Evolutionary conservation across 2,797 vertebrate species (phyloP).

Genomic region (Takifugu rubripes): DNA sequence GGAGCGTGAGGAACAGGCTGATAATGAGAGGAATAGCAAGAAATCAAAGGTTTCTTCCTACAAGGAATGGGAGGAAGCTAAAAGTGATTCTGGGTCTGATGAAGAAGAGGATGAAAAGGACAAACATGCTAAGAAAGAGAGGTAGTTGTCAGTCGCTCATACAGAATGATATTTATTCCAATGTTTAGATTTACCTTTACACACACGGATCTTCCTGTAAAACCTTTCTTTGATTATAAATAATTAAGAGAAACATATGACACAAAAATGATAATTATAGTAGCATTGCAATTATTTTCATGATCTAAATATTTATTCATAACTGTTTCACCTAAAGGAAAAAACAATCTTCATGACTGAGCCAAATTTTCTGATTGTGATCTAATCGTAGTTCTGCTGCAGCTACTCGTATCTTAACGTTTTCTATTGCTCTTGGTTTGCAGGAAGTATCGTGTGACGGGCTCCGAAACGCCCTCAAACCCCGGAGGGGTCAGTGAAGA

Average conservation of each 20-base stretch:
- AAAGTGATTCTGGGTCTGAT: conserved; percentile 81
- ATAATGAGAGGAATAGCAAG: conserved; percentile 75
- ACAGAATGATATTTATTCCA: not conserved
- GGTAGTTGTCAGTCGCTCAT: conserved; percentile 64
- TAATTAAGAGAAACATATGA: not conserved
- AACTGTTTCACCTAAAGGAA: not conserved
- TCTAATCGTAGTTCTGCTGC: no score
- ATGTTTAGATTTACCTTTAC: not conserved
- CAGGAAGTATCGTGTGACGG: conserved; percentile 90
- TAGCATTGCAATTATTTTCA: no score
- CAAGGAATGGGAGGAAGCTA: conserved; percentile 86
- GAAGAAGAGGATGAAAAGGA: conserved; percentile 72
- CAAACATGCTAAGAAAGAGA: conserved; percentile 77
- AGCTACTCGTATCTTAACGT: not conserved
- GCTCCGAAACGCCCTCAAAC: conserved; percentile 92
- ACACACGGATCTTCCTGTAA: not conserved
- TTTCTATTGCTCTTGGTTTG: conserved; percentile 14
- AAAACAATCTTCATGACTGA: no score
- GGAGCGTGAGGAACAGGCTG: conserved; percentile 81
- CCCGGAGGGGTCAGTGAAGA: conserved; percentile 96
- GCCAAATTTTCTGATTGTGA: no score
- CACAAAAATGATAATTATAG: no score
- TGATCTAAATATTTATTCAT: not conserved
- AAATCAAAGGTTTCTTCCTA: conserved; percentile 83
- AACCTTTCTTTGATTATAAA: not conserved